These are phyloP conservation scores for Latrodectus elegans DNA, from an alignment of 2,888 invertebrate genomes.

Conservation along the genomic window DNA sequence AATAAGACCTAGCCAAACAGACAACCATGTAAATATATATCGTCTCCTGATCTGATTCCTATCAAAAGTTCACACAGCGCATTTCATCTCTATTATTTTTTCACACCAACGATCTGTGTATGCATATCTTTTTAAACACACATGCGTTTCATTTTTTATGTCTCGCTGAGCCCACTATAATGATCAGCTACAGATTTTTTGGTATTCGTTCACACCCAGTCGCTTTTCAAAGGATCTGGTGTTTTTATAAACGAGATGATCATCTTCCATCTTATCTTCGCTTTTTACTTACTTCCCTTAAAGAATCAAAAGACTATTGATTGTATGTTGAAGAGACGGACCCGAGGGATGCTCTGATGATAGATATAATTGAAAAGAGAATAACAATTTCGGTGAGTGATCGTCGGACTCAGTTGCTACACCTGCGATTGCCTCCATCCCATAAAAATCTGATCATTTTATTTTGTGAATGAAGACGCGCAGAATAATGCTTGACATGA, in stretches of 20 bases:
- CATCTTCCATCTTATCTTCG: no score
- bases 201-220: slow-evolving; percentile 21
- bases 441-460: no score
- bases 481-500: no score
- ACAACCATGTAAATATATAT: slow-evolving; percentile 34
- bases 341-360: no score
- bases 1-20: slow-evolving; percentile 43
- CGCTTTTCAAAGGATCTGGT: slow-evolving; percentile 17
- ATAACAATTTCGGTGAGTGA: no score
- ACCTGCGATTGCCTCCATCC: no score
- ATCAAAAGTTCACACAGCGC: slow-evolving; percentile 29
- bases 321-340: no score
- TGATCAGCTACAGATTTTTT: slow-evolving; percentile 15
- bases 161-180: slow-evolving; percentile 5
- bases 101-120: slow-evolving; percentile 19
- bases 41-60: slow-evolving; percentile 34
- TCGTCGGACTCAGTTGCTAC: no score
- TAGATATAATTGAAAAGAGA: no score
- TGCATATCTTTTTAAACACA: slow-evolving; percentile 15
- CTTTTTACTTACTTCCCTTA: no score
- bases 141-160: background rate
- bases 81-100: background rate
- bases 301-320: no score
- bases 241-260: background rate
- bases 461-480: no score